A percentile compares a stretch with the other conserved stretches of the same genome.
phyloP scores from a whole-genome alignment of 1,140 invertebrate genomes.

The Callitettix versicolor region DNA sequence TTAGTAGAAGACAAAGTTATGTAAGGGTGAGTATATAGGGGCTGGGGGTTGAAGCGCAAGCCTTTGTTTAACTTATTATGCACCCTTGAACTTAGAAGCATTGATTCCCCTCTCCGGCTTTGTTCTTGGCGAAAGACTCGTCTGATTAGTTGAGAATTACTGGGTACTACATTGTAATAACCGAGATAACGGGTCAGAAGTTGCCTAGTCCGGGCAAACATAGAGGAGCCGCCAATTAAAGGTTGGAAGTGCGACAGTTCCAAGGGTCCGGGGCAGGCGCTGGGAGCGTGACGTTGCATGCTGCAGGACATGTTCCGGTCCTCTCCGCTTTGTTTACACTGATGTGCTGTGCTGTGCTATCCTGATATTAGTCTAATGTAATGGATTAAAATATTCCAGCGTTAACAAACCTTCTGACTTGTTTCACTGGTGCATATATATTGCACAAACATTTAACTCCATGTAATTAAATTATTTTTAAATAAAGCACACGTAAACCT shows the following conservation, averaged over 20 bases:
- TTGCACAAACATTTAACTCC: too few relatives aligned
- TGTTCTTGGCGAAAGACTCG: background rate
- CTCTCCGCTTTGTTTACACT: too few relatives aligned
- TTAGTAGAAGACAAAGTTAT: background rate
- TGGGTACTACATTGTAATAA: slow-evolving; percentile 1
- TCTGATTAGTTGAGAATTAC: slow-evolving; percentile 4
- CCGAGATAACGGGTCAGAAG: background rate
- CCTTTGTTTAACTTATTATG: slow-evolving; percentile 8
- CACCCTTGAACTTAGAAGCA: slow-evolving; percentile 4
- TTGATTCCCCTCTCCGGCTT: slow-evolving; percentile 1
- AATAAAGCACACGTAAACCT: too few relatives aligned
- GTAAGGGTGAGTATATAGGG: background rate
- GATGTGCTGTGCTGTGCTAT: too few relatives aligned
- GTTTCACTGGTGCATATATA: too few relatives aligned
- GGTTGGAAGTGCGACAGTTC: too few relatives aligned
- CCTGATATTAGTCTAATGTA: too few relatives aligned
- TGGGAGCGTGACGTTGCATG: background rate
- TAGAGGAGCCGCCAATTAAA: background rate
- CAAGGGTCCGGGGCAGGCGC: too few relatives aligned
- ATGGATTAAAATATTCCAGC: too few relatives aligned
- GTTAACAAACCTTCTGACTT: too few relatives aligned
- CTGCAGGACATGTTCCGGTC: too few relatives aligned
- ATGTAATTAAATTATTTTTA: too few relatives aligned
- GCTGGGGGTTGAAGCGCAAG: background rate
- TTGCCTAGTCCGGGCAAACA: background rate